Percentiles rank a stretch among this genome's conserved stretches.
Evolutionary conservation across 1,140 invertebrate species (phyloP).

Genomic region (Pseudoatta argentina): DNA sequence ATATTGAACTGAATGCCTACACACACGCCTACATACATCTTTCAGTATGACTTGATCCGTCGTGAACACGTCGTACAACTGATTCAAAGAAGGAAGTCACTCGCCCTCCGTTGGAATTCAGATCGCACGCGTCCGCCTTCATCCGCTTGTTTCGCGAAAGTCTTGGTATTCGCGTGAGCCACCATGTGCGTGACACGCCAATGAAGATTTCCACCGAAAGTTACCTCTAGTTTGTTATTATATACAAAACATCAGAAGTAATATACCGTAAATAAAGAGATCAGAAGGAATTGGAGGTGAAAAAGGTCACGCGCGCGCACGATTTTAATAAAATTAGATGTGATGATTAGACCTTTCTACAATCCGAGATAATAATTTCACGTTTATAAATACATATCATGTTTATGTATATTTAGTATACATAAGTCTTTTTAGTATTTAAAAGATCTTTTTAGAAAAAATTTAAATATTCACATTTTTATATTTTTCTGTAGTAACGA

Average conservation of each 20-base stretch:
- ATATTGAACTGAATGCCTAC: conserved; percentile 70
- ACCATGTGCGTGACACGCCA: conserved; percentile 12
- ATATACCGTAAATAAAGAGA: not conserved
- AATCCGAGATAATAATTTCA: not conserved
- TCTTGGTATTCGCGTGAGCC: conserved; percentile 28
- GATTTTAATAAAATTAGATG: not conserved
- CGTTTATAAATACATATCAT: not conserved
- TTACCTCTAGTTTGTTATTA: not conserved
- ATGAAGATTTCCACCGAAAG: conserved; percentile 2
- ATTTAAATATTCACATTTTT: not conserved
- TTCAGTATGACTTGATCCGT: conserved; percentile 51
- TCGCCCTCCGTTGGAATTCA: conserved; percentile 45
- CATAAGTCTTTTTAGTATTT: conserved; percentile 4
- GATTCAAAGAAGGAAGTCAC: conserved; percentile 48
- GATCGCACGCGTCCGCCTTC: conserved; percentile 36
- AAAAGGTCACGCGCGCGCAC: too few species aligned
- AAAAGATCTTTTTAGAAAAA: not conserved
- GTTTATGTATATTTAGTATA: not conserved
- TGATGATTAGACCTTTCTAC: not conserved
- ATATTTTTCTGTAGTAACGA: not conserved
- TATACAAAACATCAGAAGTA: not conserved
- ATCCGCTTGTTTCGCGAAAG: conserved; percentile 42
- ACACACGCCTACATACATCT: conserved; percentile 48
- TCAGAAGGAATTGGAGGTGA: not conserved
- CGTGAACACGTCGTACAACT: conserved; percentile 48